A percentile compares a stretch with the other conserved stretches of the same genome.
phyloP scores from a whole-genome alignment of 2,888 invertebrate genomes.

The Polyommatus iphigenia region DNA sequence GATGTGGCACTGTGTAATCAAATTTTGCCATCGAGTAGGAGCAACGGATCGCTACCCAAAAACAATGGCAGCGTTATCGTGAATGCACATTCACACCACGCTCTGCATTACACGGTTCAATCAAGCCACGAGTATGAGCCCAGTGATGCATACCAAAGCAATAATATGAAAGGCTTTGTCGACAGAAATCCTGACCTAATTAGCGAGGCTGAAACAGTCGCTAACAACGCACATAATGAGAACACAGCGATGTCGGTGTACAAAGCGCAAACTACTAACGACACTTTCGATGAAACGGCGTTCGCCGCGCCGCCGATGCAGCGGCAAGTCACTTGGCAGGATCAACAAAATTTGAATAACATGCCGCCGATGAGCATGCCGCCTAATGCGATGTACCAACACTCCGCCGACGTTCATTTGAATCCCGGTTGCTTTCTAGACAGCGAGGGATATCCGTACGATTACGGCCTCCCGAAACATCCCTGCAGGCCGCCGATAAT shows the following conservation, averaged over 20 bases:
- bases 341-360: slow-evolving; percentile 62
- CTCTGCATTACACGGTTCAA: slow-evolving; percentile 75
- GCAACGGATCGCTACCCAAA: slow-evolving; percentile 75
- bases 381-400: slow-evolving; percentile 80
- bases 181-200: slow-evolving; percentile 91
- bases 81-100: slow-evolving; percentile 80
- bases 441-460: slow-evolving; percentile 89
- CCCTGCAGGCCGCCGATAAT: slow-evolving; percentile 71
- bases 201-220: slow-evolving; percentile 85
- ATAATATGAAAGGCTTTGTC: slow-evolving; percentile 74
- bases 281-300: slow-evolving; percentile 69
- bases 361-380: slow-evolving; percentile 69
- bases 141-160: slow-evolving; percentile 71
- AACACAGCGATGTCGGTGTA: slow-evolving; percentile 70
- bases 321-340: slow-evolving; percentile 80
- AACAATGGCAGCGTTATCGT: slow-evolving; percentile 79
- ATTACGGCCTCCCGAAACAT: slow-evolving; percentile 87
- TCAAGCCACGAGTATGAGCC: slow-evolving; percentile 80
- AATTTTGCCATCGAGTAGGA: slow-evolving; percentile 67
- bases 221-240: slow-evolving; percentile 73
- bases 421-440: slow-evolving; percentile 89
- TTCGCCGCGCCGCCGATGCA: slow-evolving; percentile 67
- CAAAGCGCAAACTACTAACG: slow-evolving; percentile 65
- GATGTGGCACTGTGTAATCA: slow-evolving; percentile 82
- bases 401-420: slow-evolving; percentile 86